A percentile compares a stretch with the other conserved stretches of the same genome.
phyloP scores from a whole-genome alignment of 2,888 invertebrate species.

The Agrotis segetum region DNA sequence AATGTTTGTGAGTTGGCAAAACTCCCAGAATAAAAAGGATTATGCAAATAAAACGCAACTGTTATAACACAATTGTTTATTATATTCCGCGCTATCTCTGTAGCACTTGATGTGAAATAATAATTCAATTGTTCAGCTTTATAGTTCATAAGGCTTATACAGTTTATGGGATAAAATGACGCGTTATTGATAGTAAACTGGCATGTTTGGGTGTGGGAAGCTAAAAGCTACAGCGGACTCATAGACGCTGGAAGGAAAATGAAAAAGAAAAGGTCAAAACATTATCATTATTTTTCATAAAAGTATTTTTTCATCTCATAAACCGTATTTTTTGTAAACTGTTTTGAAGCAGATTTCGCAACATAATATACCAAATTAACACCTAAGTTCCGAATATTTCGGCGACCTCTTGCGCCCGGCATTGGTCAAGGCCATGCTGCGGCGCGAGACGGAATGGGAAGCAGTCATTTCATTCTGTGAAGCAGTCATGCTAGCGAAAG shows the following conservation, averaged over 20 bases:
- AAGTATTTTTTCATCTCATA: no score
- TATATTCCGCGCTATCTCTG: constrained; percentile 41
- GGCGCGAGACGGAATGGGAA: no score
- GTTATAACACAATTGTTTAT: constrained; percentile 59
- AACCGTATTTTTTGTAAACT: no score
- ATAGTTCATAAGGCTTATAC: constrained; percentile 73
- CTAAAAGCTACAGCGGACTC: constrained; percentile 76
- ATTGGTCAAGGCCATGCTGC: no score
- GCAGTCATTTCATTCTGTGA: no score
- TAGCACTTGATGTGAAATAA: constrained; percentile 54
- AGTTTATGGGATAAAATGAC: constrained; percentile 81
- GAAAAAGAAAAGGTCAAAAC: background rate
- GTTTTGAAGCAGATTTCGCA: no score
- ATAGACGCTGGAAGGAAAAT: constrained; percentile 70
- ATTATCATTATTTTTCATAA: no score
- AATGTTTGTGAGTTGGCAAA: constrained; percentile 55
- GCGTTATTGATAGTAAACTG: constrained; percentile 85
- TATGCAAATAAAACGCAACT: constrained; percentile 61
- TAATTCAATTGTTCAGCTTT: constrained; percentile 72
- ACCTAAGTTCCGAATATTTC: no score
- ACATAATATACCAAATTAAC: no score
- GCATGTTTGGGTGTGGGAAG: constrained; percentile 76
- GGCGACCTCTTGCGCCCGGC: no score
- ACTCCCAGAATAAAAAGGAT: constrained; percentile 57
- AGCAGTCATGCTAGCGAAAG: no score